These are phyloP conservation scores for Aurelia aurita DNA, from an alignment of 30 jellyfish, hydroid and myxozoan species.

Conservation along the genomic window DNA sequence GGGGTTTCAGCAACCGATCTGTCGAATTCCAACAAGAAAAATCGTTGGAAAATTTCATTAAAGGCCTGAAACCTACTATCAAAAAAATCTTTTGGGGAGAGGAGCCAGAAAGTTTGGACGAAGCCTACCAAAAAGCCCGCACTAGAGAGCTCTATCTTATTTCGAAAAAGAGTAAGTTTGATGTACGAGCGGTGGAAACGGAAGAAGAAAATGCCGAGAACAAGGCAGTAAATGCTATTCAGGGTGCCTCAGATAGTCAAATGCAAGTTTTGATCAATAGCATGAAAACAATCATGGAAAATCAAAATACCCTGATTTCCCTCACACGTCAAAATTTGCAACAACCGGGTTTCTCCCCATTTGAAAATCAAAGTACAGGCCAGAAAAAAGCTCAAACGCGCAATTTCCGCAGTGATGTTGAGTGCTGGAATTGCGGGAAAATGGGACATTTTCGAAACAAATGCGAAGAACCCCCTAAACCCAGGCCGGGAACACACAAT, in stretches of 20 bases:
- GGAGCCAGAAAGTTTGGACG: conserved; percentile 13
- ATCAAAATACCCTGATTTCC: conserved; percentile 10
- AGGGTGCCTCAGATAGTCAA: no score
- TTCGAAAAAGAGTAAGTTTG: neutral
- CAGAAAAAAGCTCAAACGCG: no score
- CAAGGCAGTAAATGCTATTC: no score
- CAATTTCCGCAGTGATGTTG: no score
- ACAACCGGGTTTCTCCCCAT: no score
- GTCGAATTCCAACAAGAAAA: no score
- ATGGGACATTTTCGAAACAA: conserved; percentile 11
- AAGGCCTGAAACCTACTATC: conserved; percentile 18
- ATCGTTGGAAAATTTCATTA: no score
- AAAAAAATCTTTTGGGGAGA: no score
- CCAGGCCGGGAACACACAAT: no score
- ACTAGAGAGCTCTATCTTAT: neutral
- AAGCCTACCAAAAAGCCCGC: conserved; percentile 10
- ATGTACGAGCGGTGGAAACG: neutral
- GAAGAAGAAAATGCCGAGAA: no score
- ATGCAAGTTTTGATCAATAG: neutral
- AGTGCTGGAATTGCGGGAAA: conserved; percentile 6
- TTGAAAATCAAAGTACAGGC: no score
- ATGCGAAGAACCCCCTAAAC: neutral
- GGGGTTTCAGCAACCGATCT: no score
- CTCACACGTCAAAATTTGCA: neutral
- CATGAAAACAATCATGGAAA: conserved; percentile 19